These are phyloP conservation scores for Cyphomyrus discorhynchus DNA, from an alignment of 2,113 vertebrate genomes.

Conservation along the genomic window DNA sequence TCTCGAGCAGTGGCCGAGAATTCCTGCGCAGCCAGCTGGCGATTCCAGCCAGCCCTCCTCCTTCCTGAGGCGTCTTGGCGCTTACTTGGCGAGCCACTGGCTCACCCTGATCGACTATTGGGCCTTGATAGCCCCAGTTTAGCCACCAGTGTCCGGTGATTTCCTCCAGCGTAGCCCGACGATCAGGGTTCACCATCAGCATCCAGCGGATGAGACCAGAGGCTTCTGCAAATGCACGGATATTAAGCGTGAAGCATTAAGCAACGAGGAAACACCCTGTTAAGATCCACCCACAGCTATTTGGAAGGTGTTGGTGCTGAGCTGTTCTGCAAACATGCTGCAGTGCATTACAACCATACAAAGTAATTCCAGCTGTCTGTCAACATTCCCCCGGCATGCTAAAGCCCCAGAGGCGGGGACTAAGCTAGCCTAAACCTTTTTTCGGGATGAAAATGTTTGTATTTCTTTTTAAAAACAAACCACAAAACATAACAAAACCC, in stretches of 20 bases:
- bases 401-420: not conserved
- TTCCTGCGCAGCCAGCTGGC: constrained; percentile 82
- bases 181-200: constrained; percentile 91
- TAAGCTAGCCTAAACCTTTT: not conserved
- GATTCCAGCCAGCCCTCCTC: constrained; percentile 56
- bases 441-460: not conserved
- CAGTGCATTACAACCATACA: not conserved
- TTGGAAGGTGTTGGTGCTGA: not conserved
- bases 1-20: constrained; percentile 83
- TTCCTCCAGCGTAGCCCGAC: constrained; percentile 87
- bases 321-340: not conserved
- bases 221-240: constrained; percentile 65
- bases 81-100: not conserved
- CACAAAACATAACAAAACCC: not conserved
- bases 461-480: not conserved
- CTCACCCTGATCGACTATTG: constrained; percentile 61
- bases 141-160: constrained; percentile 95
- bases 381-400: not conserved
- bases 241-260: not conserved
- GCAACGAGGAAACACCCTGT: not conserved
- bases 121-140: constrained; percentile 83
- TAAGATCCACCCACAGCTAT: not conserved
- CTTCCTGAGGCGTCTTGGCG: constrained; percentile 28
- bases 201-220: constrained; percentile 96
- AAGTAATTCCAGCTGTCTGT: not conserved